Percentiles rank a stretch among this genome's conserved stretches.
These are phyloP conservation scores for Micronisus gabar DNA, from an alignment of 2,113 vertebrate genomes.

Conservation along the genomic window DNA sequence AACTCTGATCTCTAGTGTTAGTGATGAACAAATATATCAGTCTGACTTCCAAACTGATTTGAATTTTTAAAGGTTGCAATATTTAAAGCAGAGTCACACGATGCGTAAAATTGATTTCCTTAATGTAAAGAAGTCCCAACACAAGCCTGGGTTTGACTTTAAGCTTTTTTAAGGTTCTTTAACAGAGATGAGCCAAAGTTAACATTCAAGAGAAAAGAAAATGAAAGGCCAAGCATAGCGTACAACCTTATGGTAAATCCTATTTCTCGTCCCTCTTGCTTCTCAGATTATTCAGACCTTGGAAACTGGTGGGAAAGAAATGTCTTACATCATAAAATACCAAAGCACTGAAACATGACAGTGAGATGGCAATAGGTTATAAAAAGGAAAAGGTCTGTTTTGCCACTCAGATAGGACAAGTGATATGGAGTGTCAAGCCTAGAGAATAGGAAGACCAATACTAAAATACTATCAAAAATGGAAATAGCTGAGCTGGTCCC, in stretches of 20 bases:
- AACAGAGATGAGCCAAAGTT: neutral
- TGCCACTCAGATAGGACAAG: neutral
- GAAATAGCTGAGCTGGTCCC: neutral
- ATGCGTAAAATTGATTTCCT: neutral
- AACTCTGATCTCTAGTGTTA: neutral
- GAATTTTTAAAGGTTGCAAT: neutral
- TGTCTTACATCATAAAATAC: neutral
- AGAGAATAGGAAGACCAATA: neutral
- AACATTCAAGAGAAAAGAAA: neutral
- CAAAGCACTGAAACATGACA: neutral
- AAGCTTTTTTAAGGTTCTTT: neutral
- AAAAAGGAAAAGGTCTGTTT: neutral
- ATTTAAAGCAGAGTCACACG: neutral
- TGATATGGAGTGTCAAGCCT: rapidly evolving
- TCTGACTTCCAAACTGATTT: neutral
- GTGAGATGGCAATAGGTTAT: neutral
- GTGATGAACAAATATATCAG: neutral
- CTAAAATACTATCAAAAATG: neutral
- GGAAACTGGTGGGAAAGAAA: neutral
- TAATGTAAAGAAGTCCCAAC: neutral
- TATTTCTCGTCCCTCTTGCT: neutral
- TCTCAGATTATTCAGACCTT: neutral
- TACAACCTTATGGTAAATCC: neutral
- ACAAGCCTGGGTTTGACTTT: neutral
- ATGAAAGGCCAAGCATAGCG: neutral